Percentiles rank a stretch among this genome's conserved stretches.
Evolutionary conservation across 2,113 vertebrate species (phyloP).

Genomic region (Eonycteris spelaea): DNA sequence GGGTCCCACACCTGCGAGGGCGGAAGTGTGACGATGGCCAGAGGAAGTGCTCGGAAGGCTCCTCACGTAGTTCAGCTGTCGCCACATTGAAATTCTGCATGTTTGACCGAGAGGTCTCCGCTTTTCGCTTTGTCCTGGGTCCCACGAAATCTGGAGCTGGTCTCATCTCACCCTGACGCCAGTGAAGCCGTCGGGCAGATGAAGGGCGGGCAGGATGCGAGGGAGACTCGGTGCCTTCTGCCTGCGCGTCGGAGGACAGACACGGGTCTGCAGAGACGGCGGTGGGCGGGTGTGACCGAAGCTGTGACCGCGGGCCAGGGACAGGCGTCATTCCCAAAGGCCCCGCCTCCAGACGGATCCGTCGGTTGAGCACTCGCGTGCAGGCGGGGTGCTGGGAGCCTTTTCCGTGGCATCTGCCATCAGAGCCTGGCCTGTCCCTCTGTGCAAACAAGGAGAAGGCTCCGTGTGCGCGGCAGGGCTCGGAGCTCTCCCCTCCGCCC

Average conservation of each 20-base stretch:
- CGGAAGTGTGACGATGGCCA: neutral
- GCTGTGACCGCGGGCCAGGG: neutral
- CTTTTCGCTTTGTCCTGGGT: neutral
- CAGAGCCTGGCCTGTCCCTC: too few species aligned
- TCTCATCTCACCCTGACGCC: neutral
- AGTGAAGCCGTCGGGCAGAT: neutral
- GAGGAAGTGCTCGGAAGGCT: neutral
- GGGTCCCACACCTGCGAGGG: neutral
- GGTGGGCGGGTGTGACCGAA: neutral
- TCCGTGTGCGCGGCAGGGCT: neutral
- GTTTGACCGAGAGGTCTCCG: neutral
- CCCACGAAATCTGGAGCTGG: neutral
- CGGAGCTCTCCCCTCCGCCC: neutral
- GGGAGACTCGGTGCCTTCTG: neutral
- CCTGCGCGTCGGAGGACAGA: neutral
- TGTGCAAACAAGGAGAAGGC: neutral
- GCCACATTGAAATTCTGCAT: neutral
- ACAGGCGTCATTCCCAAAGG: too few species aligned
- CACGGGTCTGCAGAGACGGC: neutral
- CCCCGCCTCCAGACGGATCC: neutral
- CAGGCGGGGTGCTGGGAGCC: accelerated
- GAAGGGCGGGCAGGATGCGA: neutral
- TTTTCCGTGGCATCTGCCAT: accelerated
- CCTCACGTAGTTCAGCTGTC: accelerated
- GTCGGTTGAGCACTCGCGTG: accelerated